Evolutionary conservation across 2,113 vertebrate species (phyloP), one percentile per base, ranked within the genome.

Genomic region (Phylloscopus whistleri): DNA sequence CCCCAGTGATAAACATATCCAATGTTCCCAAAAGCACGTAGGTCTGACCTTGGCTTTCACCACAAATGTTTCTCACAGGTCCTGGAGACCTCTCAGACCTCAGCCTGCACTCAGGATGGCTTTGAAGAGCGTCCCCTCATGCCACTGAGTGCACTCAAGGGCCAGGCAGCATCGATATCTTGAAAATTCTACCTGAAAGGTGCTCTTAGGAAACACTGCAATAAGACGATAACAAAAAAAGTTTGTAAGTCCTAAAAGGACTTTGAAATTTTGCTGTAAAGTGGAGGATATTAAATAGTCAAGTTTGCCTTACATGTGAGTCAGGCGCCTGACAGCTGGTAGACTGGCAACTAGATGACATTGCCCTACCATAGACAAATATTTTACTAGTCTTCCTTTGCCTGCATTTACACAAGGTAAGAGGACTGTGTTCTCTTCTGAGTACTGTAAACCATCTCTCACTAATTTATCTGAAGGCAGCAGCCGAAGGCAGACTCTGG

Each of bases 301-400:
- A 60, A 73, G 70, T 93, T 93, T 87, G 82, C 24, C 55, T 37
- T 69, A 87, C 64, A 30, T 9, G 59, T 93, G 89, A 93, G 68
- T 90, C 85, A 91, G 72, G 8, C 94, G 23, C 18, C 78, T 91
- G 72, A 94, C 93, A 96, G 95, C 72, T 95, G 91, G 93, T 80
- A 93, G 74, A 67, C 78, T 90, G 67, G 78, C 76, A 87, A 94
- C 43, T 69, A 67, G 84, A 95, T 86, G 83, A 81, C 75, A 92
- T 39, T 85, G 81, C 90, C 82, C 84, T 95, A 72, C 87, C 81
- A 93, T 83, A 89, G 92, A 95, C 87, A 93, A 96, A 95, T 92
- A 96, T 96, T 94, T 87, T 85, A 93, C 27, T 46, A 87, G 59
- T 69, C 43, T 79, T 74, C 37, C 77, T 96, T 60, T n/a, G 2